Evolutionary conservation across 2,113 vertebrate species (phyloP), one percentile per base, ranked within the genome.

Genomic region (Thermophis baileyi): DNA sequence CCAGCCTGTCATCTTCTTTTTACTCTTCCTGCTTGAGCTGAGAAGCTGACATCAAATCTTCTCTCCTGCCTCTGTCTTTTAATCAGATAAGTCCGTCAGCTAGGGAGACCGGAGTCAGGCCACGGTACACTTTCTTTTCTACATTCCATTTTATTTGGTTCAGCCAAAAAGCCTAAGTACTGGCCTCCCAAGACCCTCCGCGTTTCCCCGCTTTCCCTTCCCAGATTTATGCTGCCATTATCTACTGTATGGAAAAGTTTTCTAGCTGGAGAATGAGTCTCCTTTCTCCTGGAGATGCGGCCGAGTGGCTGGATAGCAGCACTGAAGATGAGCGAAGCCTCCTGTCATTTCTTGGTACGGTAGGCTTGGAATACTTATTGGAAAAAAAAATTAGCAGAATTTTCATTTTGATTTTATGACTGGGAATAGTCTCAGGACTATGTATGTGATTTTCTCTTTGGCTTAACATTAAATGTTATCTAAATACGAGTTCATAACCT

Each of bases 291-390:
- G 97, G 98, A 90, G 98, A 98, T 97, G 97, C 96, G 95, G 96
- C 96, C 18, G 97, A 98, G 91, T 98, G 98, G 98, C 95, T 98
- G 98, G 98, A 98, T 97, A 98, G 98, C 98, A 97, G 97, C 97
- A 97, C 95, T 4, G 98, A 98, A 98, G 98, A 98, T 96, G 98
- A 98, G 97, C 97, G 97, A 98, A 98, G 98, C 96, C 98, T 98
- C 94, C 98, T 98, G 95, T 97, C 97, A n/a, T 98, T 98, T 97
- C 98, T 98, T 91, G 98, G 98, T 98, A 98, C 97, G 98, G 97
- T 98, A 97, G 97, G 97, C 96, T 94, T 89, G 93, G 40, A 91
- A 94, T 95, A 81, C 89, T 94, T 94, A 27, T 94, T 96, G 96
- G 18, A n/a, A 40, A 81, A 40, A 63, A 95, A 11, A 95, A 20